phyloP scores from a whole-genome alignment of 1,140 invertebrate species.

The Rhynchophorus ferrugineus region DNA sequence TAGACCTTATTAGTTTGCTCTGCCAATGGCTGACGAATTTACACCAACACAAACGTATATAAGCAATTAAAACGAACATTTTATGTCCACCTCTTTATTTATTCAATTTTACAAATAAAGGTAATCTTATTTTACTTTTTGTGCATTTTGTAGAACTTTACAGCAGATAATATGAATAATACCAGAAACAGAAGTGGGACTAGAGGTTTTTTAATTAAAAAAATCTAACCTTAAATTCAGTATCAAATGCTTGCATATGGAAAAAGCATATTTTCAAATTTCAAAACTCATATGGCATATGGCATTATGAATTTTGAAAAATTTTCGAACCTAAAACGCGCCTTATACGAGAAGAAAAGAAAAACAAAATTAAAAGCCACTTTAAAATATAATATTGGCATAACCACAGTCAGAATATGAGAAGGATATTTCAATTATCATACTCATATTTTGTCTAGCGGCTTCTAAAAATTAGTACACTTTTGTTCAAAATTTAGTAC shows the following conservation, averaged over 20 bases:
- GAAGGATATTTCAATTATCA: background rate
- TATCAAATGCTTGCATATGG: constrained; percentile 34
- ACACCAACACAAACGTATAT: constrained; percentile 14
- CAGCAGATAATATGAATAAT: constrained; percentile 3
- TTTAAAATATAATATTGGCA: constrained; percentile 31
- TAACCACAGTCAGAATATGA: constrained; percentile 6
- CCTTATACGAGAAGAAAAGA: constrained; percentile 30
- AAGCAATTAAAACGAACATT: constrained; percentile 25
- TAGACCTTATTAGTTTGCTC: background rate
- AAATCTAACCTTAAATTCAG: constrained; percentile 36
- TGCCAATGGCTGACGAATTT: constrained; percentile 15
- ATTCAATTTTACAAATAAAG: constrained; percentile 19
- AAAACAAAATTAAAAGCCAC: constrained; percentile 24
- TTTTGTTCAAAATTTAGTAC: constrained; percentile 15
- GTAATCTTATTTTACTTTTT: constrained; percentile 15
- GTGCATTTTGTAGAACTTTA: constrained; percentile 5
- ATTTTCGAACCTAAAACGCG: background rate
- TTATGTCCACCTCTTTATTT: constrained; percentile 26
- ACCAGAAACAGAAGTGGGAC: constrained; percentile 37
- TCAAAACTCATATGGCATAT: background rate
- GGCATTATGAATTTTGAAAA: background rate
- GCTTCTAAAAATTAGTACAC: constrained; percentile 21
- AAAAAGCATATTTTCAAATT: constrained; percentile 6
- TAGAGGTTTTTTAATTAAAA: constrained; percentile 41
- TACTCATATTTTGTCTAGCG: background rate